Evolutionary conservation across 2,797 vertebrate genomes (phyloP).

Genomic region (Anniella stebbinsi): DNA sequence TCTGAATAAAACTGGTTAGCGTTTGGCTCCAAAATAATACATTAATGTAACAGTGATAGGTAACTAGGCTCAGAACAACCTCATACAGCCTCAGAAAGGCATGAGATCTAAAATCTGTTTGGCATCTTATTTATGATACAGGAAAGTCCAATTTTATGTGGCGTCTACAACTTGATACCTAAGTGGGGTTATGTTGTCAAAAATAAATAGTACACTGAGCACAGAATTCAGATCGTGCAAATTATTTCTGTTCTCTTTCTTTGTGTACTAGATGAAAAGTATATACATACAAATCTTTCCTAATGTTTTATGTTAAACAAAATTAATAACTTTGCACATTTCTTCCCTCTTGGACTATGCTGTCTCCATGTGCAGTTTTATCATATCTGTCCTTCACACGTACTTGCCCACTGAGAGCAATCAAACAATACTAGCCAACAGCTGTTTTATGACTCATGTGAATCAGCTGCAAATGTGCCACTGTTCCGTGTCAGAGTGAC

Average conservation of each 20-base stretch:
- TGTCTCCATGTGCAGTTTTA: background rate
- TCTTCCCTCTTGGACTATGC: background rate
- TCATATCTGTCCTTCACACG: background rate
- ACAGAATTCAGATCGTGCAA: background rate
- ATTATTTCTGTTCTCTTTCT: background rate
- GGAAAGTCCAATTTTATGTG: background rate
- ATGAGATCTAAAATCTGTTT: background rate
- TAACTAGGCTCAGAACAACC: background rate
- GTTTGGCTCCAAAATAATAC: background rate
- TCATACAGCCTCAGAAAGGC: background rate
- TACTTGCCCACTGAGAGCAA: background rate
- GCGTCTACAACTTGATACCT: background rate
- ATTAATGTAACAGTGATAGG: background rate
- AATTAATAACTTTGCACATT: background rate
- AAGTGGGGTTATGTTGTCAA: slow-evolving; percentile 19
- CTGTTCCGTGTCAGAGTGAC: slow-evolving; percentile 43
- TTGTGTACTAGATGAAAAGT: slow-evolving; percentile 21
- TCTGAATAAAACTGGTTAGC: background rate
- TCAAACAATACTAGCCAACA: slow-evolving; percentile 11
- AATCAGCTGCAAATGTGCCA: slow-evolving; percentile 4
- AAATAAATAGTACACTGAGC: background rate
- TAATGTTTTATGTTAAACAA: background rate
- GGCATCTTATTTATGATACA: background rate
- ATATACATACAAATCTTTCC: background rate
- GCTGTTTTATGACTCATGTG: background rate